These are phyloP conservation scores for Chlorospingus semifuscus DNA, from an alignment of 2,797 vertebrate genomes.

Conservation along the genomic window DNA sequence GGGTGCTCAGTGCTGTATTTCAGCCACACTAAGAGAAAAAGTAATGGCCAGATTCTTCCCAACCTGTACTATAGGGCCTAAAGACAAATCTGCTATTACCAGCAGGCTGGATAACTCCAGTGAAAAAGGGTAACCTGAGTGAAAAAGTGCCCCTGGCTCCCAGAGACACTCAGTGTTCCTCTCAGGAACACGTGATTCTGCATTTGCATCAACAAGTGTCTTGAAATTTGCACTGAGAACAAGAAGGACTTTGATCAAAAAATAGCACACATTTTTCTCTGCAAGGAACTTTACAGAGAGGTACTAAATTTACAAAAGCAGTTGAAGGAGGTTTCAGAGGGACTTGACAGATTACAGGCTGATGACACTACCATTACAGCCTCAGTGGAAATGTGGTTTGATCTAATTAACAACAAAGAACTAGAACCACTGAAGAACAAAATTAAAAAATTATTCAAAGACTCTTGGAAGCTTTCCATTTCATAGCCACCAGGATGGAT, in stretches of 20 bases:
- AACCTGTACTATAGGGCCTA: neutral
- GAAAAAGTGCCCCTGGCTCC: neutral
- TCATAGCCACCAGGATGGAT: constrained; percentile 13
- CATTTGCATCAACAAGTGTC: constrained; percentile 27
- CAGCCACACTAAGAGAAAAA: neutral
- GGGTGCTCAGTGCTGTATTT: neutral
- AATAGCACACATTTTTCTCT: constrained; percentile 41
- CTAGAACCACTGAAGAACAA: constrained; percentile 56
- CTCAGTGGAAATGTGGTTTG: constrained; percentile 57
- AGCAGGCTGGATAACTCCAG: neutral
- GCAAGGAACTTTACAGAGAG: constrained; percentile 55
- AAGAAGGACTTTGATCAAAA: constrained; percentile 58
- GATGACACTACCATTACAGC: constrained; percentile 47
- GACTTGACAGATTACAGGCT: constrained; percentile 62
- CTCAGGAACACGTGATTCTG: neutral
- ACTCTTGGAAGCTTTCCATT: constrained; percentile 40
- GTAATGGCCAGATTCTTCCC: neutral
- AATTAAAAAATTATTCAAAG: constrained; percentile 59
- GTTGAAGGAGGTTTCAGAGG: constrained; percentile 58
- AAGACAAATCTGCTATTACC: neutral
- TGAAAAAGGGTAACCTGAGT: neutral
- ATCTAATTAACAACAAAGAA: constrained; percentile 68
- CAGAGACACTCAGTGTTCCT: neutral
- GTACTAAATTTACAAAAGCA: constrained; percentile 58
- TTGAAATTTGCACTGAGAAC: constrained; percentile 40